Conservation (phyloP, 2,113 vertebrate genomes). For the Heterocephalus glaber region DNA sequence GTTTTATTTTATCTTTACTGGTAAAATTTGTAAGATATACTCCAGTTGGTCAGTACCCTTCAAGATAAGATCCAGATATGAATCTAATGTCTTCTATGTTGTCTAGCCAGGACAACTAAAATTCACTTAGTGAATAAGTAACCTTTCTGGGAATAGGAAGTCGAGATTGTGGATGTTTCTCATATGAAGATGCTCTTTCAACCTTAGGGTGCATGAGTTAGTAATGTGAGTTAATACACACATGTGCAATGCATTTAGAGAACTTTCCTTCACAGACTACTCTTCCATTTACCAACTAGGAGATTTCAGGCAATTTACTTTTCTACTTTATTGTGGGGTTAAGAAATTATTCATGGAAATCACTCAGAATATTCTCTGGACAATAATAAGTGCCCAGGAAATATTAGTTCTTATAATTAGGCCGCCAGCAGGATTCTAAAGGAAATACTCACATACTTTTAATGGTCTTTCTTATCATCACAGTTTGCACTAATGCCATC, state of each 20-base stretch:
- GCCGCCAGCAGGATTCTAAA: slow-evolving; percentile 71
- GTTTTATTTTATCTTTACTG: background rate
- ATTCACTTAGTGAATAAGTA: background rate
- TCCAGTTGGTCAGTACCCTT: background rate
- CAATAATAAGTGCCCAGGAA: slow-evolving; percentile 47
- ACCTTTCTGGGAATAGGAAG: background rate
- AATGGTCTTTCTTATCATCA: slow-evolving; percentile 80
- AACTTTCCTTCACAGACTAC: background rate
- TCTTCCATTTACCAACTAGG: background rate
- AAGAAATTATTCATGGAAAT: slow-evolving; percentile 35
- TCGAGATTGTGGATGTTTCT: background rate
- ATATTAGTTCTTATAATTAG: slow-evolving; percentile 57
- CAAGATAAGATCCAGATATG: background rate
- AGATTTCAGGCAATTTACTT: background rate
- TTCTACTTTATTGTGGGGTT: background rate
- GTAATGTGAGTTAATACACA: background rate
- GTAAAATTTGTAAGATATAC: background rate
- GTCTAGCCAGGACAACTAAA: background rate
- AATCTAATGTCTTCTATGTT: background rate
- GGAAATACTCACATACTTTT: slow-evolving; percentile 80
- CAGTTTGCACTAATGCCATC: slow-evolving; percentile 80
- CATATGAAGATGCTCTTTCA: background rate
- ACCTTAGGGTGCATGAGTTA: background rate
- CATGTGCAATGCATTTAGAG: background rate
- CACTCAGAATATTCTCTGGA: slow-evolving; percentile 20